Conservation (phyloP, 2,888 invertebrate genomes). For the Pammene aurita region DNA sequence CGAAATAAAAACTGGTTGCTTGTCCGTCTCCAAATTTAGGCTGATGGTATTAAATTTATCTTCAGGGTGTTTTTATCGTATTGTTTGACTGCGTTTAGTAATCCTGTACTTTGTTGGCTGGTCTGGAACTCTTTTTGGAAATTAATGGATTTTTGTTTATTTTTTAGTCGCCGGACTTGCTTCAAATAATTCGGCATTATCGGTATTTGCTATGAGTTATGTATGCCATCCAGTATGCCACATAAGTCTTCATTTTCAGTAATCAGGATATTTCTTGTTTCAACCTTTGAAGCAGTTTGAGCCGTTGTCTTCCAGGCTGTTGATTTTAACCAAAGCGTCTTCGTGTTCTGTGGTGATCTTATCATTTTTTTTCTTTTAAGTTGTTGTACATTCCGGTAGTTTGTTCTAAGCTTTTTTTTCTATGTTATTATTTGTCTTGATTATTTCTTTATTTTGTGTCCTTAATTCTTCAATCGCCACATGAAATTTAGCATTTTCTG, state of each 20-base stretch:
- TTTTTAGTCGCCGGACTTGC: no score
- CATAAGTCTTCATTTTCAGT: not conserved
- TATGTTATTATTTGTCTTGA: no score
- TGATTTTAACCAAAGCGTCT: not conserved
- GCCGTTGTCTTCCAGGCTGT: not conserved
- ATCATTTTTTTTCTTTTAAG: not conserved
- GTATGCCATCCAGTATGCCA: not conserved
- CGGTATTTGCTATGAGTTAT: not conserved
- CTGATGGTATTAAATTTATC: no score
- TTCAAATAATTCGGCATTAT: not conserved
- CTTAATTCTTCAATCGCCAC: no score
- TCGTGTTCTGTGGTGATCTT: slow-evolving; percentile 3
- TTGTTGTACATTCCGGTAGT: not conserved
- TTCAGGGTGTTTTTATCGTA: no score
- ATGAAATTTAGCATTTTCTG: no score
- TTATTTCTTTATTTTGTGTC: no score
- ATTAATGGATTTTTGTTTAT: not conserved
- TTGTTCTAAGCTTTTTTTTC: no score
- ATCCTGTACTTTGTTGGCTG: not conserved
- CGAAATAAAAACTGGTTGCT: no score
- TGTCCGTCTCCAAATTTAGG: no score
- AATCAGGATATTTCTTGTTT: not conserved
- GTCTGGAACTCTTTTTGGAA: no score
- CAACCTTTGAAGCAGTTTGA: not conserved
- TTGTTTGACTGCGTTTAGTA: no score